Evolutionary conservation across 2,113 vertebrate genomes (phyloP).

Genomic region (Ameiurus melas): DNA sequence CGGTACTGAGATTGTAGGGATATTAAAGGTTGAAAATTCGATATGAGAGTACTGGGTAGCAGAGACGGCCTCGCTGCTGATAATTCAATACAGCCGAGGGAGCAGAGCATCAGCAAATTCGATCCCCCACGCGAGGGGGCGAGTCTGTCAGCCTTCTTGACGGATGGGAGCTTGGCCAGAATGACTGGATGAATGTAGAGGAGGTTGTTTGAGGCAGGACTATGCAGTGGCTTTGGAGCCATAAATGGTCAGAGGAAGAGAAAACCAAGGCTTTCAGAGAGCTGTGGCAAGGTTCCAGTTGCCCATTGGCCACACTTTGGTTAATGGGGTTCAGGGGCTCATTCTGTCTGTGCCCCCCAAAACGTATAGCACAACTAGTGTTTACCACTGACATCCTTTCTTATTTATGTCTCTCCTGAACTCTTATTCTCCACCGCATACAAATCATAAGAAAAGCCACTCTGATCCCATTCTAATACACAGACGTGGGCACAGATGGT

Average conservation of each 20-base stretch:
- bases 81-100: conserved; percentile 58
- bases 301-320: conserved; percentile 27
- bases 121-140: conserved; percentile 47
- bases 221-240: neutral
- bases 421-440: conserved; percentile 30
- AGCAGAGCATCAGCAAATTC: conserved; percentile 60
- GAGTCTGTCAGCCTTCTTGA: conserved; percentile 49
- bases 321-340: conserved; percentile 48
- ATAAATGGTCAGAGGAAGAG: conserved; percentile 8
- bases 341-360: neutral
- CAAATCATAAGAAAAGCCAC: conserved; percentile 34
- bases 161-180: conserved; percentile 47
- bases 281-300: conserved; percentile 41
- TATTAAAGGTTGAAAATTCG: conserved; percentile 60
- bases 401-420: conserved; percentile 44
- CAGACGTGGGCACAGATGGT: conserved; percentile 36
- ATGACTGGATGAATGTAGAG: conserved; percentile 25
- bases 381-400: conserved; percentile 37
- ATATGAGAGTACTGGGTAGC: conserved; percentile 51
- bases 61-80: conserved; percentile 38
- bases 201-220: conserved; percentile 23
- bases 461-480: conserved; percentile 37
- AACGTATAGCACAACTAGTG: conserved; percentile 19
- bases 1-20: conserved; percentile 62
- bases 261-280: conserved; percentile 12